A percentile compares a stretch with the other conserved stretches of the same genome.
These are phyloP conservation scores for Aplochiton taeniatus DNA, from an alignment of 2,797 vertebrate species.

Conservation along the genomic window DNA sequence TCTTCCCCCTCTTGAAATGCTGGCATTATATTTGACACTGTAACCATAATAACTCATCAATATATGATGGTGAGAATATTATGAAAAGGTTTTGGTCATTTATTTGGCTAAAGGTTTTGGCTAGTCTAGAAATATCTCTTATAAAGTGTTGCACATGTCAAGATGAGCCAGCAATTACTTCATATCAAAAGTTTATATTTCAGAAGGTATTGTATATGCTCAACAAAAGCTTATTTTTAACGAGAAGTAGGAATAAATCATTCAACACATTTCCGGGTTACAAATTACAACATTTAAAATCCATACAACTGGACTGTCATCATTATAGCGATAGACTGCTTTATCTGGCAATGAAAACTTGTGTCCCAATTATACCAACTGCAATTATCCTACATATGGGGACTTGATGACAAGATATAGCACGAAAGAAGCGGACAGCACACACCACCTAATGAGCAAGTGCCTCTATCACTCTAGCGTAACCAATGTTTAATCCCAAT, in stretches of 20 bases:
- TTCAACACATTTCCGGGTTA: background rate
- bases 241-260: background rate
- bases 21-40: constrained; percentile 28
- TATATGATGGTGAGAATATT: background rate
- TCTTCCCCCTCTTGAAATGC: constrained; percentile 26
- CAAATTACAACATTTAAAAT: background rate
- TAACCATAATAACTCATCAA: constrained; percentile 29
- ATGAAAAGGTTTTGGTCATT: background rate
- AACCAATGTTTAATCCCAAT: constrained; percentile 6
- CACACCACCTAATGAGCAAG: constrained; percentile 32
- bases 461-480: constrained; percentile 37
- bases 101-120: constrained; percentile 4
- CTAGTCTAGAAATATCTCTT: background rate
- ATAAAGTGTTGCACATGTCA: background rate
- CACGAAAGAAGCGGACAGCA: constrained; percentile 11
- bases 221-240: no score
- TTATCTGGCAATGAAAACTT: background rate
- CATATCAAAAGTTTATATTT: background rate
- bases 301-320: background rate
- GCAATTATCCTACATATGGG: constrained; percentile 37
- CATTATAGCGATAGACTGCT: background rate
- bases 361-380: constrained; percentile 22
- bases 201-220: no score
- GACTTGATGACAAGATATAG: constrained; percentile 28
- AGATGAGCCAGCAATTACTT: background rate